Conservation (phyloP, 2,113 vertebrate species). For the Charina bottae region DNA sequence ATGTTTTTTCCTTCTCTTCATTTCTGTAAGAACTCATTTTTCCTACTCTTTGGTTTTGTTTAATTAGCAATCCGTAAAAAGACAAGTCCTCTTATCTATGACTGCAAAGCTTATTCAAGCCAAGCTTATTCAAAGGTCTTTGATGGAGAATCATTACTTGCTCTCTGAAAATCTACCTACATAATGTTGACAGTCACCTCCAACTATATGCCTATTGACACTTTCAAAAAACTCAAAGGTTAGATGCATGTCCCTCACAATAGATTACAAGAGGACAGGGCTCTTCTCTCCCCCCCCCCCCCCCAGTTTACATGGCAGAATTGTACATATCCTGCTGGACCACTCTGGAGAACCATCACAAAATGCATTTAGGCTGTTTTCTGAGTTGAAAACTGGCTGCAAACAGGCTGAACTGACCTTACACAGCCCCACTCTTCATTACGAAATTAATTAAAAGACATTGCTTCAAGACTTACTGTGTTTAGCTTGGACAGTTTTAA, state of each 20-base stretch:
- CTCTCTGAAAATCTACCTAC: neutral
- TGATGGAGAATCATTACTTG: neutral
- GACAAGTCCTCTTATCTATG: neutral
- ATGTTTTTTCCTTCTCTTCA: neutral
- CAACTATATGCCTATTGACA: too few relatives aligned
- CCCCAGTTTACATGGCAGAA: neutral
- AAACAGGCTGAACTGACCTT: neutral
- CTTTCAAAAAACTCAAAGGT: neutral
- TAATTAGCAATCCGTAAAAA: neutral
- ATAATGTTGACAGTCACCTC: neutral
- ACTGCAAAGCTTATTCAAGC: neutral
- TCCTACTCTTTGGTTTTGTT: neutral
- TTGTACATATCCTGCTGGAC: neutral
- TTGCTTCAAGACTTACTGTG: slow-evolving; percentile 6
- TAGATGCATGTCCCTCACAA: neutral
- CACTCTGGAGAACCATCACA: neutral
- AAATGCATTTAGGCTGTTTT: neutral
- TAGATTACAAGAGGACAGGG: neutral
- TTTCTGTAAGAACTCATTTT: neutral
- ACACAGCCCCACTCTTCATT: neutral
- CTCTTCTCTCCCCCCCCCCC: accelerated
- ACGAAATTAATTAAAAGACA: neutral
- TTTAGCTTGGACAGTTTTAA: neutral
- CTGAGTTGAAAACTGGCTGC: neutral
- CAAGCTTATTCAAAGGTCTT: neutral